Percentiles rank a stretch among this genome's conserved stretches.
These are phyloP conservation scores for Sycophila texana DNA, from an alignment of 2,888 invertebrate genomes.

Conservation along the genomic window DNA sequence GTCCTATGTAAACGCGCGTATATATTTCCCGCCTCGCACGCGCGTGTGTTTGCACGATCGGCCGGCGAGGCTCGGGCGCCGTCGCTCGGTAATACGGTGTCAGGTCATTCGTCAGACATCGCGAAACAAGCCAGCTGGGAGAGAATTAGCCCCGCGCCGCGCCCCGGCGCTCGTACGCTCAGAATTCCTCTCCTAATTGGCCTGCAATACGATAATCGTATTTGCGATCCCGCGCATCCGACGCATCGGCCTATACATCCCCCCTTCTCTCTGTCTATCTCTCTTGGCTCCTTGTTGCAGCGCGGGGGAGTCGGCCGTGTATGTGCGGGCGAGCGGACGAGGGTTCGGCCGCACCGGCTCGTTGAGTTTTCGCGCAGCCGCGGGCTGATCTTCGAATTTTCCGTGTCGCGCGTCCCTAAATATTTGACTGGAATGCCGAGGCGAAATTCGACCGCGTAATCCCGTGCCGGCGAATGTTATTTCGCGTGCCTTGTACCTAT, in stretches of 20 bases:
- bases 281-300: too few species aligned
- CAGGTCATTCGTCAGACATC: slow-evolving; percentile 30
- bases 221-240: slow-evolving; percentile 30
- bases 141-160: neutral
- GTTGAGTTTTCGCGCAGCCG: neutral
- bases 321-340: neutral
- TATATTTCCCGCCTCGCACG: neutral
- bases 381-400: neutral
- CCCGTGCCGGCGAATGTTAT: too few species aligned
- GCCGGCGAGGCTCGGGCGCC: neutral
- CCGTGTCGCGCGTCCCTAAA: neutral
- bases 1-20: neutral
- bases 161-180: slow-evolving; percentile 20
- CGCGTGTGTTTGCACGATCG: slow-evolving; percentile 17
- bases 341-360: too few species aligned
- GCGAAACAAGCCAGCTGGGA: slow-evolving; percentile 38
- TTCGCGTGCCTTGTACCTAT: too few species aligned
- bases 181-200: slow-evolving; percentile 60
- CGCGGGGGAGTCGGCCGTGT: slow-evolving; percentile 1
- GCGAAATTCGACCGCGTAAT: too few species aligned
- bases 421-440: neutral
- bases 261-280: too few species aligned
- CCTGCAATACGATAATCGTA: slow-evolving; percentile 56
- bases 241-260: neutral
- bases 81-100: slow-evolving; percentile 23